A percentile compares a stretch with the other conserved stretches of the same genome.
phyloP scores from a whole-genome alignment of 2,113 vertebrate species.

The Odobenus rosmarus region DNA sequence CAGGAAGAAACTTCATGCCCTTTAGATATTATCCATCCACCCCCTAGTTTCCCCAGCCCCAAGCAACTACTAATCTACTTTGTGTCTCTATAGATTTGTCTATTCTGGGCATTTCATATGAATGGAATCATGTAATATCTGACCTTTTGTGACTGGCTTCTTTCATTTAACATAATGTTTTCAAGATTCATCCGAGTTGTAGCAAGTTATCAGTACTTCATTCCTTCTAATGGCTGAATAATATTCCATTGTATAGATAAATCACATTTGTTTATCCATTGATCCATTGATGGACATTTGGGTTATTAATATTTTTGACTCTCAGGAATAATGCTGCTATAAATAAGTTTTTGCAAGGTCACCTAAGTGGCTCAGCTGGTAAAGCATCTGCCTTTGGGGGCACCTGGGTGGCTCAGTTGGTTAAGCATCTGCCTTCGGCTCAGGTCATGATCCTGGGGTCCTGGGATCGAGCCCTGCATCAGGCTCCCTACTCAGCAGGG shows the following conservation, averaged over 20 bases:
- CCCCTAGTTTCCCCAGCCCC: not conserved
- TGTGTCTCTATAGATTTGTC: not conserved
- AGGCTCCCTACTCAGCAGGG: no score
- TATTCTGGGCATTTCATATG: not conserved
- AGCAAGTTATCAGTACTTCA: not conserved
- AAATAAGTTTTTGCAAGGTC: not conserved
- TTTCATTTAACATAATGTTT: not conserved
- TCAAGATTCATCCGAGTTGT: not conserved
- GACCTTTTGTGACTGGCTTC: not conserved
- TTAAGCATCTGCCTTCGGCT: no score
- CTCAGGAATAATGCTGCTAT: not conserved
- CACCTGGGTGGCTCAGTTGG: no score
- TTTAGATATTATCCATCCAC: not conserved
- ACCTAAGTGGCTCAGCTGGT: no score
- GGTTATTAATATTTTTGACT: not conserved
- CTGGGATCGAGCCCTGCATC: no score
- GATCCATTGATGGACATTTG: not conserved
- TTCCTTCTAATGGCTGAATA: not conserved
- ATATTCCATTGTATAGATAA: not conserved
- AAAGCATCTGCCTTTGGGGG: no score
- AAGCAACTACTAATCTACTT: not conserved
- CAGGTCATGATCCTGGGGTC: no score
- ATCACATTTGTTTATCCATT: not conserved
- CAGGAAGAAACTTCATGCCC: not conserved
- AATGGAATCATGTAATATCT: not conserved